Evolutionary conservation across 2,797 vertebrate genomes (phyloP), one percentile per base, ranked within the genome.

Genomic region (Naso thynnoides): DNA sequence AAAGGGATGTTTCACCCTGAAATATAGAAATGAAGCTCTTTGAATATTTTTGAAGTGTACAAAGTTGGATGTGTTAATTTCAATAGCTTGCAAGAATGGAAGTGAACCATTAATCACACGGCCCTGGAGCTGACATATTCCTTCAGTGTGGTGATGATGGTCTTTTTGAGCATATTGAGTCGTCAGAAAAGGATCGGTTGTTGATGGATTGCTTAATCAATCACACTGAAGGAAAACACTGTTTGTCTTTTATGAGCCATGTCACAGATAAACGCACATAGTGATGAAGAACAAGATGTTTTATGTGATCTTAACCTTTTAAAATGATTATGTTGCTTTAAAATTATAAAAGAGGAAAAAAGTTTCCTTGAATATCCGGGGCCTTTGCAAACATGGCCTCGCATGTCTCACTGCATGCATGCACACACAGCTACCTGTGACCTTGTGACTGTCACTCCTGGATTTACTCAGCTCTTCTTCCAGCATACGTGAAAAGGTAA

Each of bases 1-100:
- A 68, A 73, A 79, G 61, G 29, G 73, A 64, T 45, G 52, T 60
- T 45, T 78, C 67, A 31, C 29, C 45, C 27, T 63, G 58, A 67
- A 78, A 62, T 39, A 24, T 36, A 39, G 27, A 49, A 63, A 62
- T 29, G 11, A 41, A 47, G 49, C n/a, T 16, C 39, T 38, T 26
- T 36, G 8, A n/a, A 26, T 45, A 13, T 13, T 23, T 21, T 21
- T 38, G 11, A 56, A 13, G 18, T 62, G 47, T 42, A 36, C 62
- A 36, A 66, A 31, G 38, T 27, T 49, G 13, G 13, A 47, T 49
- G 10, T 52, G 16, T 42, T 60, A 41, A 42, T 61, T 76, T 67
- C 6, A 57, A 33, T 15, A 33, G 42, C 49, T 60, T 16, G 7
- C 29, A 15, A 7, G 33, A 53, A 45, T 13, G 42, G 50, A 44